Evolutionary conservation across 2,888 invertebrate genomes (phyloP), one percentile per base, ranked within the genome.

Genomic region (Drosophila pseudotalamancana): DNA sequence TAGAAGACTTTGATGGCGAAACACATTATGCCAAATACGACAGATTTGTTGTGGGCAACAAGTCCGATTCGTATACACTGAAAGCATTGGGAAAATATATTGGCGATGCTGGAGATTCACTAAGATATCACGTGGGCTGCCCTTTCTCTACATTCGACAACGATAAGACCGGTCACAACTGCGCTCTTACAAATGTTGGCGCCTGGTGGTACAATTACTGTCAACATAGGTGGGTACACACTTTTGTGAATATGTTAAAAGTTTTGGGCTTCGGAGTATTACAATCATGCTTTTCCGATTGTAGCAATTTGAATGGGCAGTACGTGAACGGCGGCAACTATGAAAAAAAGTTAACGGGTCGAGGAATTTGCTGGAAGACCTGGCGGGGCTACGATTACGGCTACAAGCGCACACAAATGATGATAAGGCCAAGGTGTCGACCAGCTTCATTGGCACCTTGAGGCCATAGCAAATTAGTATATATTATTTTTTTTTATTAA

Each of bases 171-270:
- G 16, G 21, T 91, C 92, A 94, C 91, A 92, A 93, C 32, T 95
- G 95, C 87, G 94, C 95, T 0, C 88, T 92, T 21, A 92, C 93
- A 43, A 95, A 94, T 76, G 93, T 93, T 1, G 95, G 95, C 0
- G 95, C 94, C 5, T 95, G 95, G 95, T 95, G 95, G 95, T 95
- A 95, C 86, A 94, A 93, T 74, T 93, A 93, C 42, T 95, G 95
- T 76, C 94, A 95, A 65, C 93, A 93, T 66, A 93, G 93, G 94
- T 93, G 76, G 67, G 54, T 48, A 18, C 12, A 12, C 12, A 43
- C 8, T 6, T 25, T 18, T 19, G 6, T 2, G 4, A 11, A 16
- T n/a, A 1, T 18, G n/a, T 6, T n/a, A n/a, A 27, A 21, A 1
- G 1, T 12, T 11, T 18, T 18, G 29, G 5, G 6, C 6, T 1